Base-by-base conservation (phyloP, 1,140 invertebrate genomes). In the Cecropterus lyciades region DNA sequence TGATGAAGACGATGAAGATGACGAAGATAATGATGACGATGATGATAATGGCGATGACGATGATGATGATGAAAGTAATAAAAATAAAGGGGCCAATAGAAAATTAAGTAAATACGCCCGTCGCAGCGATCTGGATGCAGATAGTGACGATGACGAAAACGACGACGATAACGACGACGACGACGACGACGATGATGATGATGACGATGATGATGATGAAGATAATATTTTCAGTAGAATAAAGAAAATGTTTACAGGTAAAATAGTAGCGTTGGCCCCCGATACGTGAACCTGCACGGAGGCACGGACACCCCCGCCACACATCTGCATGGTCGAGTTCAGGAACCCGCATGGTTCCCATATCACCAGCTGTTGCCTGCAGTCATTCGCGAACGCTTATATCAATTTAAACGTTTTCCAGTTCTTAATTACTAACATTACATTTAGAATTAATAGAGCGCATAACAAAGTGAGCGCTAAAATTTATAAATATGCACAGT, bases 121-220 rank as follows among this genome's bases (percentile, higher is more conserved):
- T 71, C 79, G 87, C 59, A 73, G 15, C 46, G 20, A 17, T 37
- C 45, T 30, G 30, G 30, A 60, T 46, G 45, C 15, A 17, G 57
- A 60, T 49, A 49, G 57, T 17, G 51, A 68, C 24, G 51, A 88
- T 30, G 73, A 92, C 17, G 82, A 93, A 64, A 87, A 93, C 27
- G 84, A 93, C 27, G 88, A 93, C 43, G 85, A 92, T 42, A 89
- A 92, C 53, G 83, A n/a, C n/a, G n/a, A n/a, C n/a, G n/a, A 92
- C 78, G 90, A 55, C 40, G 59, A 92, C 72, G 87, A 93, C 69
- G 91, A 93, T 62, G 91, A 93, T 70, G 92, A 94, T 51, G 89
- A 93, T 70, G 85, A 93, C 57, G 91, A 94, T 69, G 91, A 93
- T 62, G 90, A 93, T 73, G 90, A 93, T 43, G 88, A 92, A 51